phyloP scores from a whole-genome alignment of 2,797 vertebrate species.

The Esox masquinongy region DNA sequence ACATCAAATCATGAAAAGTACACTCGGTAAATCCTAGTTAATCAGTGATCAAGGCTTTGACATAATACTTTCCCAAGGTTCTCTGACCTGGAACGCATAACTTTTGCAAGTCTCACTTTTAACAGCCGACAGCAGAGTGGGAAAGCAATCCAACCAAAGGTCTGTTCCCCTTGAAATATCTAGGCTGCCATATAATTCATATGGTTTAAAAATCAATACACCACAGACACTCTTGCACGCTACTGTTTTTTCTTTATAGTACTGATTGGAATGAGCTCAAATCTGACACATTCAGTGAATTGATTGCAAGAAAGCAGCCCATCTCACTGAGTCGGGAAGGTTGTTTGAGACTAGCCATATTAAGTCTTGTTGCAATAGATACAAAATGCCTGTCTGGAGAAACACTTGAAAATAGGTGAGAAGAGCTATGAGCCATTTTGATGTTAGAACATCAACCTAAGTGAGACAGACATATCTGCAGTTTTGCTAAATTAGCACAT shows the following conservation, averaged over 20 bases:
- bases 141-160: slow-evolving; percentile 70
- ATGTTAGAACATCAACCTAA: slow-evolving; percentile 26
- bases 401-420: slow-evolving; percentile 39
- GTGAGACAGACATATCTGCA: slow-evolving; percentile 49
- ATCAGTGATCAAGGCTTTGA: slow-evolving; percentile 41
- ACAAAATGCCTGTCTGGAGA: slow-evolving; percentile 43
- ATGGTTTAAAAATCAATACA: slow-evolving; percentile 71
- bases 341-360: slow-evolving; percentile 51
- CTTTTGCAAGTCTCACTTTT: slow-evolving; percentile 52
- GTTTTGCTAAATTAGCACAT: slow-evolving; percentile 59
- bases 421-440: neutral
- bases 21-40: slow-evolving; percentile 40
- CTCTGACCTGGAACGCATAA: slow-evolving; percentile 36
- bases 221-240: slow-evolving; percentile 36
- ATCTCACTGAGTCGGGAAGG: slow-evolving; percentile 34
- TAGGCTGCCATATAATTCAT: slow-evolving; percentile 71
- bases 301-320: slow-evolving; percentile 62
- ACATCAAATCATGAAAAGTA: slow-evolving; percentile 9
- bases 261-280: slow-evolving; percentile 73
- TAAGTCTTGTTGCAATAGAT: slow-evolving; percentile 24
- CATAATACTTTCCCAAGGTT: slow-evolving; percentile 42
- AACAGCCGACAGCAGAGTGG: slow-evolving; percentile 43
- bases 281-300: slow-evolving; percentile 45
- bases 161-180: slow-evolving; percentile 61
- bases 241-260: slow-evolving; percentile 49